A percentile compares a stretch with the other conserved stretches of the same genome.
Conservation (phyloP, 1,140 invertebrate species). For the Hyles euphorbiae region DNA sequence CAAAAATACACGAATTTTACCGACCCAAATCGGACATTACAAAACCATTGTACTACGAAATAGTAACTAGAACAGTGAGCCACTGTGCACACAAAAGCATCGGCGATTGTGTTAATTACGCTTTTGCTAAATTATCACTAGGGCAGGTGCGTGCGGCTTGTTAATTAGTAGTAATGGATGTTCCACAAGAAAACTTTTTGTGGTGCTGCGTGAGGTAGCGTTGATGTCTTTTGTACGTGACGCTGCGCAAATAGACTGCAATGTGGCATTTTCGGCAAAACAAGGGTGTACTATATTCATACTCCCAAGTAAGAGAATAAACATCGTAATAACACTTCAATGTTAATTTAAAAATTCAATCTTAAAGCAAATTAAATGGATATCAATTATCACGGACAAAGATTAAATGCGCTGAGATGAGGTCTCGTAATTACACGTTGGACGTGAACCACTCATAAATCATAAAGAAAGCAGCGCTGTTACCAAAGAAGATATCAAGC, state of each 20-base stretch:
- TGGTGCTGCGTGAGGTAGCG: neutral
- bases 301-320: too few relatives aligned
- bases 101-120: constrained; percentile 16
- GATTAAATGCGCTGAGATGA: constrained; percentile 30
- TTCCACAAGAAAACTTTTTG: constrained; percentile 3
- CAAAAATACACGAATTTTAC: too few relatives aligned
- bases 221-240: constrained; percentile 17
- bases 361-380: too few relatives aligned
- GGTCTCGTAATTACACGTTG: constrained; percentile 37
- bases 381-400: neutral
- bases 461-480: constrained; percentile 59
- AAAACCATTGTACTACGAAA: neutral
- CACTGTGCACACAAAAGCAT: constrained; percentile 10
- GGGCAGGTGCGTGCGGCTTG: neutral
- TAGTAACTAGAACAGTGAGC: constrained; percentile 13
- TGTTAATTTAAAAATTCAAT: too few relatives aligned
- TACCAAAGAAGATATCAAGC: constrained; percentile 63
- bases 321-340: too few relatives aligned
- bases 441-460: constrained; percentile 44
- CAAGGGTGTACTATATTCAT: too few relatives aligned
- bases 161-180: constrained; percentile 1
- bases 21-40: neutral
- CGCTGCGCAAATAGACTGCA: too few relatives aligned
- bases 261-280: too few relatives aligned
- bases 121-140: constrained; percentile 15